These are phyloP conservation scores for Pteropus rufus DNA, from an alignment of 2,797 vertebrate genomes.

Conservation along the genomic window DNA sequence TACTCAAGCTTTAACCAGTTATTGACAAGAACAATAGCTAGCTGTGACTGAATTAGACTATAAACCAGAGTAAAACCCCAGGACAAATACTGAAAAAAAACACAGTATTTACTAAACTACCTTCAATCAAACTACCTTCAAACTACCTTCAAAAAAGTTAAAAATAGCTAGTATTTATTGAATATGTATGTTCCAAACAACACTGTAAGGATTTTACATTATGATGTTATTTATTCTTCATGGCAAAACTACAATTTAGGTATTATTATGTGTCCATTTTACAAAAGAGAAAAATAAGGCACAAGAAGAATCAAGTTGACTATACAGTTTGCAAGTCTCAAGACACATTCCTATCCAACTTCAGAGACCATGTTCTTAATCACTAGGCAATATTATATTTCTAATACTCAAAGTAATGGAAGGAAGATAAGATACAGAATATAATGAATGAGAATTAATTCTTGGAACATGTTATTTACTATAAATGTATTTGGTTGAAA, in stretches of 20 bases:
- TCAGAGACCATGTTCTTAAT: not conserved
- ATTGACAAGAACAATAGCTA: not conserved
- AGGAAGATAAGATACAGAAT: not conserved
- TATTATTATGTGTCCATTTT: not conserved
- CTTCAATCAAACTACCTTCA: not conserved
- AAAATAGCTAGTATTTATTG: not conserved
- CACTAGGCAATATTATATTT: not conserved
- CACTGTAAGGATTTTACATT: not conserved
- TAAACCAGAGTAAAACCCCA: not conserved
- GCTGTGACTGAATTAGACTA: not conserved
- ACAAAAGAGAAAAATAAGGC: not conserved
- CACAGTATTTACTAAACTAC: not conserved
- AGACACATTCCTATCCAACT: not conserved
- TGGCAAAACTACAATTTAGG: not conserved
- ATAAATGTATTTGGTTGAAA: not conserved
- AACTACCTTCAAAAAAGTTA: not conserved
- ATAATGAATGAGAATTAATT: not conserved
- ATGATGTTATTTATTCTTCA: not conserved
- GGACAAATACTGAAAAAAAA: not conserved
- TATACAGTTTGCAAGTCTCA: not conserved
- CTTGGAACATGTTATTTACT: not conserved
- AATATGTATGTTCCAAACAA: not conserved
- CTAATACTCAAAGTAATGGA: not conserved
- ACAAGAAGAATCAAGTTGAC: not conserved
- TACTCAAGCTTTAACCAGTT: not conserved